phyloP scores from a whole-genome alignment of 2,113 vertebrate genomes.

The Hippocampus barbouri region DNA sequence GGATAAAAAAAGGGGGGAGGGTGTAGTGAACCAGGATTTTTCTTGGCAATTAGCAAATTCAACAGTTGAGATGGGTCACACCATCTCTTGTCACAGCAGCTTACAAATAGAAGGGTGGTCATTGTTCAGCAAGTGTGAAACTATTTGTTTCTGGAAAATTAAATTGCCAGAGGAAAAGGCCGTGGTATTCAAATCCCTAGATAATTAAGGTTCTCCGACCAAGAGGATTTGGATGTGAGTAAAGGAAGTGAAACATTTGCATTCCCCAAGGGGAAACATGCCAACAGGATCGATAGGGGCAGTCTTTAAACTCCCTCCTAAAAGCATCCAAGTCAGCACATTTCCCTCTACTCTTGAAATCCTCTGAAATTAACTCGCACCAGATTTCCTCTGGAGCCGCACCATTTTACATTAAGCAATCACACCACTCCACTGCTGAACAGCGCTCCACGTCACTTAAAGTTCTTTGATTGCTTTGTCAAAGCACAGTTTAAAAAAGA shows the following conservation, averaged over 20 bases:
- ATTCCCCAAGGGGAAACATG: slow-evolving; percentile 62
- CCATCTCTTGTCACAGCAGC: slow-evolving; percentile 14
- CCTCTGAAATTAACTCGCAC: slow-evolving; percentile 38
- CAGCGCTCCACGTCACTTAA: neutral
- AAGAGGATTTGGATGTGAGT: slow-evolving; percentile 56
- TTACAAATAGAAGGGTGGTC: slow-evolving; percentile 36
- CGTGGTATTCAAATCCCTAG: slow-evolving; percentile 62
- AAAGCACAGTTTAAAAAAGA: slow-evolving; percentile 14
- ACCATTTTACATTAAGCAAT: slow-evolving; percentile 1
- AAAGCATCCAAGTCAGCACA: slow-evolving; percentile 57
- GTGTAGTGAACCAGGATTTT: slow-evolving; percentile 11
- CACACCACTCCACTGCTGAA: neutral
- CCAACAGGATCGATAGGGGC: slow-evolving; percentile 70
- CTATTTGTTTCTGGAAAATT: slow-evolving; percentile 59
- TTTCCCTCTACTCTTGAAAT: slow-evolving; percentile 35
- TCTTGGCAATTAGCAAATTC: slow-evolving; percentile 19
- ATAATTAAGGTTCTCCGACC: slow-evolving; percentile 64
- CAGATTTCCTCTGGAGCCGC: slow-evolving; percentile 22
- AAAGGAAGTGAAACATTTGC: slow-evolving; percentile 66
- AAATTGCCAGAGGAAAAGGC: slow-evolving; percentile 64
- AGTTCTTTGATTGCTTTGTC: slow-evolving; percentile 22
- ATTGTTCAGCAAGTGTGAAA: slow-evolving; percentile 49
- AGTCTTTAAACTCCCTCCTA: slow-evolving; percentile 44
- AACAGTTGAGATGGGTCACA: slow-evolving; percentile 16
- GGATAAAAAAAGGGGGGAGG: too few species aligned